Conservation (phyloP, 2,888 invertebrate genomes). For the Ornithoptera priamus region DNA sequence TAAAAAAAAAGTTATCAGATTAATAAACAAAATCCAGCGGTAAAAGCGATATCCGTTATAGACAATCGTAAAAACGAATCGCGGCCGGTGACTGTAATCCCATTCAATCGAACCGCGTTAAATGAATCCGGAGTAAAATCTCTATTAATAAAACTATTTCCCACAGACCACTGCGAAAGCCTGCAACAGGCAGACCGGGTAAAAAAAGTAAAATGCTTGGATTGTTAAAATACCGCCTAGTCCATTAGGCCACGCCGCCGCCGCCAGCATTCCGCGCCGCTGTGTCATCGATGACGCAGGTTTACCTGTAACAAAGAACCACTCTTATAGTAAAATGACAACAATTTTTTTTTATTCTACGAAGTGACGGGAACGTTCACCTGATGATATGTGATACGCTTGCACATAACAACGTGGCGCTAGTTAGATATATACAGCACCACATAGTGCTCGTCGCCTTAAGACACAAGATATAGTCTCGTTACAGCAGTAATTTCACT, state of each 20-base stretch:
- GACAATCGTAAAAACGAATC: constrained; percentile 10
- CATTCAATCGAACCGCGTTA: constrained; percentile 20
- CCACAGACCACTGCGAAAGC: constrained; percentile 22
- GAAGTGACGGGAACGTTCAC: too few relatives aligned
- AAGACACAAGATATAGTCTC: too few relatives aligned
- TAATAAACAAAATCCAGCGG: neutral
- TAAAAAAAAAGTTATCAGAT: neutral
- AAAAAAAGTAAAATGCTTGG: constrained; percentile 25
- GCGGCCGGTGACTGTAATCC: constrained; percentile 6
- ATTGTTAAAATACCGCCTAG: constrained; percentile 40
- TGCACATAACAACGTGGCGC: too few relatives aligned
- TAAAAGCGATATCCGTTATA: constrained; percentile 3
- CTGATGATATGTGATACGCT: too few relatives aligned
- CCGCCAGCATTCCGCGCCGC: constrained; percentile 54
- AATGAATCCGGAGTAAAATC: constrained; percentile 18
- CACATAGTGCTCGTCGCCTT: too few relatives aligned
- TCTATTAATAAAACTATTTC: constrained; percentile 28
- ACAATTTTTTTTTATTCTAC: neutral
- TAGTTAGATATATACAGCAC: too few relatives aligned
- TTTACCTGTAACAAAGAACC: constrained; percentile 72
- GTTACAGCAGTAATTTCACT: too few relatives aligned
- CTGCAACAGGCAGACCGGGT: constrained; percentile 19
- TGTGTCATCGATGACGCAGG: constrained; percentile 64
- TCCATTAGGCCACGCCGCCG: constrained; percentile 39
- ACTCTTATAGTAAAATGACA: constrained; percentile 31